Conservation (phyloP, 2,888 invertebrate species). For the Pristionchus japonicus region DNA sequence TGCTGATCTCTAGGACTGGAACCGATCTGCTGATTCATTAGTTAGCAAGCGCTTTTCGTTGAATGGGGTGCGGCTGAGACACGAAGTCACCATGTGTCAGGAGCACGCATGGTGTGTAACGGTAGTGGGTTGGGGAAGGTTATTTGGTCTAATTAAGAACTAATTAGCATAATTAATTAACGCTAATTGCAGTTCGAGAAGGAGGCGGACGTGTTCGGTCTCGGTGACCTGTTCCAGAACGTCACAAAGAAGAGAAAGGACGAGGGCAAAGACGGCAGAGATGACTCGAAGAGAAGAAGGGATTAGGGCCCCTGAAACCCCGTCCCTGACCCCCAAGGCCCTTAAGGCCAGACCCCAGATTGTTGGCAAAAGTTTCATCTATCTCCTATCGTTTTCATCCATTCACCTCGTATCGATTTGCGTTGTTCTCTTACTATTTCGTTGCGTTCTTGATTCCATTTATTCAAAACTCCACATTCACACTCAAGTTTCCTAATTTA, state of each 20-base stretch:
- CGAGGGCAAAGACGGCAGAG: slow-evolving; percentile 53
- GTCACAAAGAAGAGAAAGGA: slow-evolving; percentile 81
- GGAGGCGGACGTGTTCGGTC: slow-evolving; percentile 92
- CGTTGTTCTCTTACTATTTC: too few relatives aligned
- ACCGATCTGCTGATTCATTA: not conserved
- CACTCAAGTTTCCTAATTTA: slow-evolving; percentile 21
- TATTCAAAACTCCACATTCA: not conserved
- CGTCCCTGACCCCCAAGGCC: not conserved
- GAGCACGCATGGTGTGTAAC: too few relatives aligned
- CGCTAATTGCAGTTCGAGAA: slow-evolving; percentile 78
- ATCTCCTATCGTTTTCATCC: not conserved
- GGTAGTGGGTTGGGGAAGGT: too few relatives aligned
- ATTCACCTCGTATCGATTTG: too few relatives aligned
- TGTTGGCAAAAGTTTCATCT: not conserved
- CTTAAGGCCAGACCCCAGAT: not conserved
- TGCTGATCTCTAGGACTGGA: not conserved
- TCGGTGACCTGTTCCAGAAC: slow-evolving; percentile 97
- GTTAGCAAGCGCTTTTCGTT: not conserved
- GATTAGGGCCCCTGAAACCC: not conserved
- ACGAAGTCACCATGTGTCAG: not conserved
- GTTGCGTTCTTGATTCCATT: slow-evolving; percentile 11
- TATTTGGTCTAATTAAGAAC: too few relatives aligned
- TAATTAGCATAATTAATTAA: not conserved
- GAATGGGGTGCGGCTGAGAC: not conserved
- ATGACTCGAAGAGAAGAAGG: slow-evolving; percentile 52